Percentiles rank a stretch among this genome's conserved stretches.
Evolutionary conservation across 2,888 invertebrate species (phyloP).

Genomic region (Zygogramma bicolorata): DNA sequence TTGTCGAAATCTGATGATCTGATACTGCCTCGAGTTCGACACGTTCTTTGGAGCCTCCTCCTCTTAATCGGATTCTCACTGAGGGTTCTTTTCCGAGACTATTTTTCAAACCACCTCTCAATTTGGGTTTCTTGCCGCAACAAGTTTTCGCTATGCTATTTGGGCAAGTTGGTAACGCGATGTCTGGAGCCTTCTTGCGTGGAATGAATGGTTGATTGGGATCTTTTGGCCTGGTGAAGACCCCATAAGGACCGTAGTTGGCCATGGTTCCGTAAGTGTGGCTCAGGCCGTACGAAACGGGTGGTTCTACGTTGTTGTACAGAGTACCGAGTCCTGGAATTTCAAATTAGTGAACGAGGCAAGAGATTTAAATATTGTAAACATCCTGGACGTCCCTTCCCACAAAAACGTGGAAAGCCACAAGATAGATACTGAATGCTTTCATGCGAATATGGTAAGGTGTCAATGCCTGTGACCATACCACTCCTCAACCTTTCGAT

Average conservation of each 20-base stretch:
- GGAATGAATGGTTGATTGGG: constrained; percentile 52
- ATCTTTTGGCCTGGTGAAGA: constrained; percentile 54
- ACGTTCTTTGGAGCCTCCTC: background rate
- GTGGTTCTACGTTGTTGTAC: constrained; percentile 51
- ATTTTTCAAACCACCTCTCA: constrained; percentile 14
- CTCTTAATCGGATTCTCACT: background rate
- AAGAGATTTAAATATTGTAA: background rate
- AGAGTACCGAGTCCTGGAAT: constrained; percentile 58
- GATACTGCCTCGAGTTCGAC: background rate
- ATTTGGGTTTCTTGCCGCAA: background rate
- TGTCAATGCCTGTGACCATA: no score
- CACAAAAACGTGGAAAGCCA: no score
- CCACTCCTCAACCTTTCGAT: background rate
- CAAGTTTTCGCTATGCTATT: constrained; percentile 1
- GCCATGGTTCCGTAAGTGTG: constrained; percentile 60
- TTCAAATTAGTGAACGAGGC: background rate
- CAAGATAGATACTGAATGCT: no score
- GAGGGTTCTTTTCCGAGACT: background rate
- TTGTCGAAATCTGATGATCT: background rate
- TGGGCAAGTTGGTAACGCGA: constrained; percentile 7
- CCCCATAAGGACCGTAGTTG: constrained; percentile 60
- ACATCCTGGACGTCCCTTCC: no score
- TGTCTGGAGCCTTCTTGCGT: constrained; percentile 29
- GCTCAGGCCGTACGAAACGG: constrained; percentile 58
- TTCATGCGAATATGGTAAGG: no score